Percentiles rank a stretch among this genome's conserved stretches.
These are phyloP conservation scores for Leucoraja erinaceus DNA, from an alignment of 2,113 vertebrate species.

Conservation along the genomic window DNA sequence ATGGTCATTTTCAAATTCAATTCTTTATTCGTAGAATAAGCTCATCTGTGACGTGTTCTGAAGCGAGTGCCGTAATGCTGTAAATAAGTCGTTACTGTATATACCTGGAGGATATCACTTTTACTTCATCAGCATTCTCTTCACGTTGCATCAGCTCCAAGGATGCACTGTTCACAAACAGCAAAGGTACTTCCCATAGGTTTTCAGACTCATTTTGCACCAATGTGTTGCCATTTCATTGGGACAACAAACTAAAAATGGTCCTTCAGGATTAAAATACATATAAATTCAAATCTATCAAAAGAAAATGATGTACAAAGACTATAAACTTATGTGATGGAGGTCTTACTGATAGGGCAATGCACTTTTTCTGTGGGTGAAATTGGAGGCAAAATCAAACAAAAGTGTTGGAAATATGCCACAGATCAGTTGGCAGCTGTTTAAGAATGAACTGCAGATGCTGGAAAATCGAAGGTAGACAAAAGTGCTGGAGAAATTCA, in stretches of 20 bases:
- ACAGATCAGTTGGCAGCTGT: no score
- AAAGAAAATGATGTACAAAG: no score
- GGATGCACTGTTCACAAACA: not conserved
- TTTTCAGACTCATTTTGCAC: not conserved
- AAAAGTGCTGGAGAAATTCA: no score
- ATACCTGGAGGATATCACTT: slow-evolving; percentile 4
- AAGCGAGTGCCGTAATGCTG: not conserved
- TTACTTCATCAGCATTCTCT: not conserved
- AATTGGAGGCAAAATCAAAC: no score
- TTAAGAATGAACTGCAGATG: no score
- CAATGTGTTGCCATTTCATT: not conserved
- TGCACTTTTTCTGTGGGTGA: no score
- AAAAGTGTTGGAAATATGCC: no score
- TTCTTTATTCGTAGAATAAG: slow-evolving; percentile 4
- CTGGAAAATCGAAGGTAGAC: no score
- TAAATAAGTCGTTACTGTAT: not conserved
- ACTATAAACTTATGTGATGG: not conserved
- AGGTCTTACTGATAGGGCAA: no score
- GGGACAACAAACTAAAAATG: not conserved
- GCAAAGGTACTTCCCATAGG: not conserved
- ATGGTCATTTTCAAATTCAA: slow-evolving; percentile 24
- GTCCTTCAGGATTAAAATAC: not conserved
- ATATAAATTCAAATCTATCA: not conserved
- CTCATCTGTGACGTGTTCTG: not conserved
- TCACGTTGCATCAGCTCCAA: not conserved